Evolutionary conservation across 2,113 vertebrate species (phyloP).

Genomic region (Amphiprion ocellaris): DNA sequence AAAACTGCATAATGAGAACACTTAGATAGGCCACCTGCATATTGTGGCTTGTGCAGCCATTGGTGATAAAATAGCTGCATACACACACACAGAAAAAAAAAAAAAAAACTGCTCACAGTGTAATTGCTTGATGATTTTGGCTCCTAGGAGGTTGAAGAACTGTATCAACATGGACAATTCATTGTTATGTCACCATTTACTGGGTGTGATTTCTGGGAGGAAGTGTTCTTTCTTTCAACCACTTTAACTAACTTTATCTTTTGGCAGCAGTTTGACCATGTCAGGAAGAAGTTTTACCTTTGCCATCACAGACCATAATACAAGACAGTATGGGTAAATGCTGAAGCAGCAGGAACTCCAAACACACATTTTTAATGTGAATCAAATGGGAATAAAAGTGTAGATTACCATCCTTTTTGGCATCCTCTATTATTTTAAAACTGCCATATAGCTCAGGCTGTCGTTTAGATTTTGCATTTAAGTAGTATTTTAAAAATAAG

Average conservation of each 20-base stretch:
- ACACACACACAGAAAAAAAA: conserved; percentile 18
- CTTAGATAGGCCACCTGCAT: conserved; percentile 69
- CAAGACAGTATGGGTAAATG: conserved; percentile 1
- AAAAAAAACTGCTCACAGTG: conserved; percentile 19
- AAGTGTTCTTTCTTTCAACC: conserved; percentile 29
- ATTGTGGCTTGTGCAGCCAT: conserved; percentile 39
- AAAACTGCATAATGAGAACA: conserved; percentile 63
- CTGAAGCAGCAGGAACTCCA: background rate
- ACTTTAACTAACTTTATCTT: conserved; percentile 1
- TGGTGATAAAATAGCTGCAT: conserved; percentile 20
- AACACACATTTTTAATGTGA: background rate
- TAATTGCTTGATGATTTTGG: conserved; percentile 49
- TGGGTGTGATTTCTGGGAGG: conserved; percentile 14
- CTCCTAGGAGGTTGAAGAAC: conserved; percentile 42
- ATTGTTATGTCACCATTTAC: conserved; percentile 32
- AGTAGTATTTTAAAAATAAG: background rate
- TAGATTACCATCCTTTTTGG: background rate
- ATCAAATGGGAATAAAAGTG: conserved; percentile 11
- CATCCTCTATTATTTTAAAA: background rate
- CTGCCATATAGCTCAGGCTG: background rate
- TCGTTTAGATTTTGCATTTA: background rate
- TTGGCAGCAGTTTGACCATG: conserved; percentile 2
- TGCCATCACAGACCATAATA: conserved; percentile 15
- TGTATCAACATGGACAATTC: conserved; percentile 43
- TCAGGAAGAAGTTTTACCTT: conserved; percentile 12